Conservation (phyloP, 2,797 vertebrate species). For the Rhynchonycteris naso region DNA sequence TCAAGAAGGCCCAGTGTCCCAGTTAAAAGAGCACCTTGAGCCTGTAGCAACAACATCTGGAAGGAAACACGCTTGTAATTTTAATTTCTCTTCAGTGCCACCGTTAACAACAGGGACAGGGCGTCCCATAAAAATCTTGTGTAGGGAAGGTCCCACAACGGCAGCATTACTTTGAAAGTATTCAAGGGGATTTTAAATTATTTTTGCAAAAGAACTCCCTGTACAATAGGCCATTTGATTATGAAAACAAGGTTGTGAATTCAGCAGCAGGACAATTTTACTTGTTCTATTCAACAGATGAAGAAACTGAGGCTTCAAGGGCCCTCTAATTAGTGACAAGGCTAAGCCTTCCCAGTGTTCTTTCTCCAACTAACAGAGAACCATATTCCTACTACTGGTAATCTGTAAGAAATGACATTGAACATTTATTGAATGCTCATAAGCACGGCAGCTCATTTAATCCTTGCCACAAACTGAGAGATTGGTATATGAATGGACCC, state of each 20-base stretch:
- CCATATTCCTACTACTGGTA: background rate
- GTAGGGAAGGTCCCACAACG: background rate
- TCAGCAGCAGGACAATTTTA: background rate
- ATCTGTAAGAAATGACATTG: background rate
- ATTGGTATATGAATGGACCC: background rate
- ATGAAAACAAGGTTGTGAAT: background rate
- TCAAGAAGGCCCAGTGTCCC: slow-evolving; percentile 67
- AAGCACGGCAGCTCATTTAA: background rate
- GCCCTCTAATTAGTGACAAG: background rate
- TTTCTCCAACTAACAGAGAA: background rate
- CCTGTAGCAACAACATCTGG: slow-evolving; percentile 68
- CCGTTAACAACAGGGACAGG: background rate
- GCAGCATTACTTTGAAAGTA: background rate
- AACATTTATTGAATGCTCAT: background rate
- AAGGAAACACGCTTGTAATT: slow-evolving; percentile 37
- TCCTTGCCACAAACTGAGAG: background rate
- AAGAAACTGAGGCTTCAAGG: background rate
- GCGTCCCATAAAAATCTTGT: fast-evolving
- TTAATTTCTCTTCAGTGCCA: slow-evolving; percentile 9
- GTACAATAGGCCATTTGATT: background rate
- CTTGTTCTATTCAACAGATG: background rate
- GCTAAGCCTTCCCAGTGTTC: no score
- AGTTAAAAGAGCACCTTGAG: slow-evolving; percentile 76
- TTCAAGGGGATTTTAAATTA: slow-evolving; percentile 4
- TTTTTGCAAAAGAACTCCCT: background rate